Conservation (phyloP, 2,888 invertebrate genomes). For the Xestobium rufovillosum region DNA sequence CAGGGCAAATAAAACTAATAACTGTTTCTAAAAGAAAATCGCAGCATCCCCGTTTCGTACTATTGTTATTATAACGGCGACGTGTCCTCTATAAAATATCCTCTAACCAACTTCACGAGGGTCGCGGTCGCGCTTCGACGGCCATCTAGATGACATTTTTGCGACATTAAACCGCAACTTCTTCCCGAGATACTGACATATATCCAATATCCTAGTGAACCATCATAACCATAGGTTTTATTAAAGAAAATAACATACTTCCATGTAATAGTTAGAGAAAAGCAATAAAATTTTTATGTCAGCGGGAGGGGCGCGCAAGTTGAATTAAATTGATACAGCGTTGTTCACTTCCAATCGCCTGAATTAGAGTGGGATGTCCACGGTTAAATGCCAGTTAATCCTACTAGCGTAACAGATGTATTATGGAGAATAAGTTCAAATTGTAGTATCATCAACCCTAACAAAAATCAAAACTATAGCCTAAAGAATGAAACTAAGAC, state of each 20-base stretch:
- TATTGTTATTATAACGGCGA: background rate
- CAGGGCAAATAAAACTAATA: conserved; percentile 1
- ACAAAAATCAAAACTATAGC: too few relatives aligned
- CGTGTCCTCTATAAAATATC: conserved; percentile 3
- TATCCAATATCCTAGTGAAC: conserved; percentile 1
- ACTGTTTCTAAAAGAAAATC: background rate
- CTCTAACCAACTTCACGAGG: conserved; percentile 1
- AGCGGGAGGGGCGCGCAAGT: too few relatives aligned
- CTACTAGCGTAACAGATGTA: too few relatives aligned
- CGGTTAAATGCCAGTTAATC: too few relatives aligned
- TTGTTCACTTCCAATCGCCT: too few relatives aligned
- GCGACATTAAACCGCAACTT: background rate
- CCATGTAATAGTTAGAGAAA: too few relatives aligned
- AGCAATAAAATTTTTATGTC: too few relatives aligned
- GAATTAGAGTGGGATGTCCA: too few relatives aligned
- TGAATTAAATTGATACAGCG: too few relatives aligned
- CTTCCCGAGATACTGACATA: background rate
- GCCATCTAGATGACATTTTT: background rate
- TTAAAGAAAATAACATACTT: conserved; percentile 1
- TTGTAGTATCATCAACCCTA: too few relatives aligned
- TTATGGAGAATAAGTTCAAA: too few relatives aligned
- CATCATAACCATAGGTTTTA: conserved; percentile 1
- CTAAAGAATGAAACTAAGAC: too few relatives aligned
- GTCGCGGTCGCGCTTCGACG: background rate
- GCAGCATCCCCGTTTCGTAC: conserved; percentile 1